These are phyloP conservation scores for Melinopterus prodromus DNA, from an alignment of 2,888 invertebrate genomes.

Conservation along the genomic window DNA sequence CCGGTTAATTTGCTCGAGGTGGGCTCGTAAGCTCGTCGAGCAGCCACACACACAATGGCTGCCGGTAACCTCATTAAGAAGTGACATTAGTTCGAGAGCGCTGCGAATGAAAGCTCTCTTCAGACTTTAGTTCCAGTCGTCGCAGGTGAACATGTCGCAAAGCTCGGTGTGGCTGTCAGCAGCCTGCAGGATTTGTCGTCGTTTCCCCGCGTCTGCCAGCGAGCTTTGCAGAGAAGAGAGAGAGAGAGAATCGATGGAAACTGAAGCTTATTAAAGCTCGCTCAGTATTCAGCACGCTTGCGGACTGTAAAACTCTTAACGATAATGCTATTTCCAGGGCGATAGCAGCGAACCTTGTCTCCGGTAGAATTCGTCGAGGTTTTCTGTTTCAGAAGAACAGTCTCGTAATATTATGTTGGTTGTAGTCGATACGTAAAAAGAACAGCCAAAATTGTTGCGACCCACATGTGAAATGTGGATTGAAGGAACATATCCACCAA, in stretches of 20 bases:
- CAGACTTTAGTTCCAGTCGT: neutral
- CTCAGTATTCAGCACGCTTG: neutral
- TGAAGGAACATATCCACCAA: too few species aligned
- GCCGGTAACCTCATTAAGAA: constrained; percentile 4
- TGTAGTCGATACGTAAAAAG: too few species aligned
- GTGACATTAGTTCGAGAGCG: neutral
- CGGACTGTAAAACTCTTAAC: neutral
- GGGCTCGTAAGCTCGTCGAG: neutral
- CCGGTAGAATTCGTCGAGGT: neutral
- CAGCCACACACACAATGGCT: neutral
- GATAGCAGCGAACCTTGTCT: neutral
- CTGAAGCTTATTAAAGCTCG: neutral
- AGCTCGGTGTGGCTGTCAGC: neutral
- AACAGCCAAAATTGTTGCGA: too few species aligned
- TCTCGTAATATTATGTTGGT: too few species aligned
- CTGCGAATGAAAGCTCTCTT: neutral
- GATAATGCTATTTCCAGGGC: neutral
- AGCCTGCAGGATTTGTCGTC: neutral
- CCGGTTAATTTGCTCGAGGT: neutral
- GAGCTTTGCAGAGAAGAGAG: neutral
- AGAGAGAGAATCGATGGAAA: neutral
- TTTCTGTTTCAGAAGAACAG: neutral
- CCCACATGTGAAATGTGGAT: too few species aligned
- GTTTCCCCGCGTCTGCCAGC: neutral
- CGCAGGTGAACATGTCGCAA: neutral